phyloP scores from a whole-genome alignment of 2,113 vertebrate genomes.

The Falco punctatus region DNA sequence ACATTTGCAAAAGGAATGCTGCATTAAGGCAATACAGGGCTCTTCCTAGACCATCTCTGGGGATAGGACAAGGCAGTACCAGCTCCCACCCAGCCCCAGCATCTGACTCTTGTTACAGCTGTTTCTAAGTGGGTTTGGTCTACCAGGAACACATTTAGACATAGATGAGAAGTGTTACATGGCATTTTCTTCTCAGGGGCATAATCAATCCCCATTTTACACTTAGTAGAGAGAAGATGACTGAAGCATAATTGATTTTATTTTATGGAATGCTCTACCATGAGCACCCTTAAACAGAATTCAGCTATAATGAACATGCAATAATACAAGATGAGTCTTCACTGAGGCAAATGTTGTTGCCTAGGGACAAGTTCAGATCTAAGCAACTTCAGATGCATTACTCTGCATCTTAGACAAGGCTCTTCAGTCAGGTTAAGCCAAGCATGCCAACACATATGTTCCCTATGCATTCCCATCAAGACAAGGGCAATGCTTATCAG shows the following conservation, averaged over 20 bases:
- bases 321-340: not conserved
- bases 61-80: not conserved
- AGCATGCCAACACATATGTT: not conserved
- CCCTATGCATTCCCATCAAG: not conserved
- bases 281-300: not conserved
- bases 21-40: not conserved
- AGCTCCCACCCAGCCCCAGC: not conserved
- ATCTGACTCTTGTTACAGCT: not conserved
- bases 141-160: not conserved
- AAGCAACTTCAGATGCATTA: conserved; percentile 25
- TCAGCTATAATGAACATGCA: conserved; percentile 14
- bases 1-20: not conserved
- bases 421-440: not conserved
- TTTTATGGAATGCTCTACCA: conserved; percentile 22
- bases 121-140: not conserved
- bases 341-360: not conserved
- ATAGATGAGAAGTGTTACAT: not conserved
- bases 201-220: conserved; percentile 10
- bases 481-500: not conserved
- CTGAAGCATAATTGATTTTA: conserved; percentile 9
- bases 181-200: not conserved
- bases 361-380: conserved; percentile 11
- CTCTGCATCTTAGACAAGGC: not conserved
- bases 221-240: not conserved
- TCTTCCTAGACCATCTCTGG: not conserved